Evolutionary conservation across 2,888 invertebrate species (phyloP), one percentile per base, ranked within the genome.

Genomic region (Microplitis deprimator): DNA sequence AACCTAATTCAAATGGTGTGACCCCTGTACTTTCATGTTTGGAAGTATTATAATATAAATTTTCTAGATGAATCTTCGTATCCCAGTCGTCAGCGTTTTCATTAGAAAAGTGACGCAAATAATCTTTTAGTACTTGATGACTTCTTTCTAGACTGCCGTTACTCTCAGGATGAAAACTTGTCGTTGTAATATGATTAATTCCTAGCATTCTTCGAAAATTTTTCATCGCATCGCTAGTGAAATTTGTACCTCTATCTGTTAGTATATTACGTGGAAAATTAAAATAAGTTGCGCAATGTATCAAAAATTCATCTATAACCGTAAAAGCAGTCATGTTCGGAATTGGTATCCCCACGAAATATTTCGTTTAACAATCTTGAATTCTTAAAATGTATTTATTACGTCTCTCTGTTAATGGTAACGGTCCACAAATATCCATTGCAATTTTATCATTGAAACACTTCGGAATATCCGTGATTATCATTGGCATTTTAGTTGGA

Each of bases 61-160:
- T 70, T 7, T 73, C 71, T 0, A 71, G 13, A 17, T 68, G 68
- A 67, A 79, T 73, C 20, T 29, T 41, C 6, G 50, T 1, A 16
- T 76, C 76, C 76, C 71, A 76, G 50, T 74, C 76, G 16, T 75
- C 64, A n/a, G 75, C 65, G 16, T 78, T 78, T 67, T 72, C 41
- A n/a, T 75, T 75, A 2, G 67, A 13, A 20, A 75, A 77, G 40
- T 62, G 50, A 4, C 62, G 41, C 10, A 73, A n/a, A 62, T 73
- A 67, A 67, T 73, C 29, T 20, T 62, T 17, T 0, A 73, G 6
- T 17, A 73, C 16, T 73, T 64, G 17, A 40, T 64, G 5, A 73
- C 64, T 17, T n/a, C 64, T 16, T 73, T 64, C 64, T 17, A 64
- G 17, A 29, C 40, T 41, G 10, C 64, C 41, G n/a, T 17, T 69